A percentile compares a stretch with the other conserved stretches of the same genome.
Conservation (phyloP, 2,113 vertebrate genomes). For the Desmodus rotundus region DNA sequence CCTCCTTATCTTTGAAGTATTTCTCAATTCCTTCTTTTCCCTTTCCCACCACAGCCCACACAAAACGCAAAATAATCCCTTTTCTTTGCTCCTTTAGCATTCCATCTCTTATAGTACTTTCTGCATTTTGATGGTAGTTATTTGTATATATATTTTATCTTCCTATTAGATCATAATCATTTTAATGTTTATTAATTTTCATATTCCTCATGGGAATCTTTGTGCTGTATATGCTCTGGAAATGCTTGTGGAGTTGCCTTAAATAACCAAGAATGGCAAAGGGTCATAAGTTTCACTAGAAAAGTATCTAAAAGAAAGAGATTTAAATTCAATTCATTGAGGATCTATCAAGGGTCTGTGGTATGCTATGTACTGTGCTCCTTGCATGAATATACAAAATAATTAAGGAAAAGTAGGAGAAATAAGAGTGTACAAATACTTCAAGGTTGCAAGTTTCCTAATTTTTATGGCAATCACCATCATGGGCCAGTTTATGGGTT, state of each 20-base stretch:
- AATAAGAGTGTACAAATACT: not conserved
- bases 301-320: not conserved
- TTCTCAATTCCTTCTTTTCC: not conserved
- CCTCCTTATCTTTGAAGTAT: not conserved
- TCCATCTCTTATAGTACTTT: not conserved
- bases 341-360: not conserved
- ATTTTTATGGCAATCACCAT: not conserved
- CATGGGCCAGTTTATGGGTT: not conserved
- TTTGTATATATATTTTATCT: constrained; percentile 3
- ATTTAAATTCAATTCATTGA: not conserved
- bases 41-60: not conserved
- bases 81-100: not conserved
- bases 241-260: constrained; percentile 17
- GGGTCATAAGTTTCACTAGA: not conserved
- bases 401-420: not conserved
- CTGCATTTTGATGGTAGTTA: constrained; percentile 32
- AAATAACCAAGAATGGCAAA: not conserved
- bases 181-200: constrained; percentile 30
- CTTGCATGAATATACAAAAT: constrained; percentile 14
- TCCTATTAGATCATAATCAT: constrained; percentile 6
- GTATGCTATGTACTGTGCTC: not conserved
- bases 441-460: not conserved
- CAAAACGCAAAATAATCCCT: not conserved
- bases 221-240: not conserved
- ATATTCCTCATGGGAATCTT: not conserved